A percentile compares a stretch with the other conserved stretches of the same genome.
Conservation (phyloP, 2,888 invertebrate genomes). For the Anagyrus pseudococci region DNA sequence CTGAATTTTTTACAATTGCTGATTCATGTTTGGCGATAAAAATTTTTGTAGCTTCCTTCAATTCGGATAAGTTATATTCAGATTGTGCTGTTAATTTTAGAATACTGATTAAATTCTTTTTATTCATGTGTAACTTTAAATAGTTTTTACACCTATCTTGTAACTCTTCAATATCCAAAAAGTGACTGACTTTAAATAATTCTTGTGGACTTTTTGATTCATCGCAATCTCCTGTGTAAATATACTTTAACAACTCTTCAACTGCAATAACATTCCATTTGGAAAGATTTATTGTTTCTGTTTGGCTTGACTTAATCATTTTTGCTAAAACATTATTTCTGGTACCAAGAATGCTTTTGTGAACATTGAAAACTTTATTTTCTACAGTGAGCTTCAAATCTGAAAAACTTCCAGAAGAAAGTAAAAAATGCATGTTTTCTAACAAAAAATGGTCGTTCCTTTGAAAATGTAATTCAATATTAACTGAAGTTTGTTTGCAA, state of each 20-base stretch:
- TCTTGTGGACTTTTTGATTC: neutral
- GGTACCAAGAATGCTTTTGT: neutral
- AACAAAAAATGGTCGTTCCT: too few relatives aligned
- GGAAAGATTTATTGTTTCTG: neutral
- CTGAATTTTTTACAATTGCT: neutral
- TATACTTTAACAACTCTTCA: neutral
- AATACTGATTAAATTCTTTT: neutral
- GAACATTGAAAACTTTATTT: neutral
- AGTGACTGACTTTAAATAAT: conserved; percentile 3
- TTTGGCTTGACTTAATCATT: neutral
- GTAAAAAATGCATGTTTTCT: too few relatives aligned
- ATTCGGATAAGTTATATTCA: neutral
- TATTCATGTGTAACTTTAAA: neutral
- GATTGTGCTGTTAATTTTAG: neutral
- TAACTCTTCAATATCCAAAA: neutral
- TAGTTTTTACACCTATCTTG: neutral
- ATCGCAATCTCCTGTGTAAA: neutral
- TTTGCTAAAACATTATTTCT: neutral
- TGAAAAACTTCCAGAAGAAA: too few relatives aligned
- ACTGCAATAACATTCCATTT: neutral
- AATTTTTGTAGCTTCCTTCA: neutral
- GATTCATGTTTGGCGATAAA: neutral
- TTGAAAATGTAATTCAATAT: too few relatives aligned
- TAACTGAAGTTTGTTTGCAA: too few relatives aligned
- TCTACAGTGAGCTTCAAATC: neutral